Evolutionary conservation across 2,888 invertebrate genomes (phyloP), one percentile per base, ranked within the genome.

Genomic region (Chaetogeoica ovagalla): DNA sequence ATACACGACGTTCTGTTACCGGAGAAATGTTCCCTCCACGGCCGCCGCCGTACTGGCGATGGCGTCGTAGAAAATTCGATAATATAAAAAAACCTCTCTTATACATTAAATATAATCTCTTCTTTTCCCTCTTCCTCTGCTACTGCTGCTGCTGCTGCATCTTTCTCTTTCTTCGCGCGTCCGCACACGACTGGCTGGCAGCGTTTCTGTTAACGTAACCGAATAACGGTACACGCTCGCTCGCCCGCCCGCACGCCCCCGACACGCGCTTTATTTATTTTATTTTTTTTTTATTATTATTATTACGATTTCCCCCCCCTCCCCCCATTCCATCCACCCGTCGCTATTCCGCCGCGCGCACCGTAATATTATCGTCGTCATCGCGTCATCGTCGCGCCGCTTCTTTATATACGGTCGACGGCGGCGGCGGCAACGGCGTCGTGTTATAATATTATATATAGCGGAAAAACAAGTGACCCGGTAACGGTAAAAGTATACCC

Each of bases 381-480:
- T 65, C 59, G 1, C n/a, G 23, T 55, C 69, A 55, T 55, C 52
- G 8, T n/a, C 73, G 2, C 23, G 43, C 65, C 57, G 37, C 48
- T 63, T n/a, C 19, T 77, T 37, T 71, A 30, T 30, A 30, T 30
- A 63, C 62, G 79, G 77, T 77, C 70, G 71, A 71, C 63, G 70
- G 39, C n/a, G 52, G 39, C 48, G 3, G 15, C 48, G 48, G 48
- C 48, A 11, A 11, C 48, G 48, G 48, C 13, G 48, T 11, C 48
- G 48, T 13, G 48, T 65, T 30, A 4, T 30, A 30, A n/a, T n/a
- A n/a, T n/a, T 30, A 30, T 30, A 30, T 4, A 43, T 71, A 43
- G 79, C 79, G 79, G 79, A 79, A 79, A 79, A 79, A 70, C 79
- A 43, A 71, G 77, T 77, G 77, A 77, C 77, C 77, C 60, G 79